phyloP scores from a whole-genome alignment of 2,888 invertebrate species.

The Crematogaster levior region DNA sequence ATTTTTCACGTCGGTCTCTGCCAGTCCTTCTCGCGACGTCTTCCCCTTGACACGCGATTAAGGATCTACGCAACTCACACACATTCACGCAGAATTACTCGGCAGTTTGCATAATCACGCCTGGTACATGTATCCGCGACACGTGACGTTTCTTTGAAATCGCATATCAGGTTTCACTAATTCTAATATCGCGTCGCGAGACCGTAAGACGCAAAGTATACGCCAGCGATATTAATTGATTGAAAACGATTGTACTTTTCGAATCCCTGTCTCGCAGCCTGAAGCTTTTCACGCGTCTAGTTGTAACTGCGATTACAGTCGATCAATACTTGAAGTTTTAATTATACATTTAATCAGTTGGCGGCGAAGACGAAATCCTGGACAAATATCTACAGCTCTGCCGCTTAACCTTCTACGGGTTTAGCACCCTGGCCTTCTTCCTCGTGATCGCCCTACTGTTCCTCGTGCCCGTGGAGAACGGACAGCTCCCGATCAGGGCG shows the following conservation, averaged over 20 bases:
- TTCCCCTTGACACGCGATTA: conserved; percentile 40
- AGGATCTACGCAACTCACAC: conserved; percentile 28
- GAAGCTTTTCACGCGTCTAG: neutral
- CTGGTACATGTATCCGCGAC: conserved; percentile 27
- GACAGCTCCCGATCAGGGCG: conserved; percentile 77
- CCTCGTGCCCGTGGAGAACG: conserved; percentile 73
- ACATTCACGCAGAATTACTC: conserved; percentile 57
- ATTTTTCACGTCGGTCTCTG: conserved; percentile 40
- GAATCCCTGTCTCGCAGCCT: neutral
- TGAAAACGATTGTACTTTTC: conserved; percentile 16
- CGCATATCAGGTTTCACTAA: conserved; percentile 43
- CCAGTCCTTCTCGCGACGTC: conserved; percentile 14
- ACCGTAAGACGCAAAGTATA: neutral
- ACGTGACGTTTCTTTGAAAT: conserved; percentile 39
- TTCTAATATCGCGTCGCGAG: conserved; percentile 41
- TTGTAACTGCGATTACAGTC: neutral
- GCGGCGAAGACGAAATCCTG: conserved; percentile 49
- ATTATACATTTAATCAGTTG: neutral
- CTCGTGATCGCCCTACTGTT: conserved; percentile 72
- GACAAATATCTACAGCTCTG: conserved; percentile 59
- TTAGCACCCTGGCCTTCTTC: conserved; percentile 63
- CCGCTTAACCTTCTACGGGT: conserved; percentile 65
- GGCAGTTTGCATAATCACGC: conserved; percentile 46
- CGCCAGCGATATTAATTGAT: neutral
- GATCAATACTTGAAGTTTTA: neutral